phyloP scores from a whole-genome alignment of 1,140 invertebrate genomes.

The Probaryconus sp. region DNA sequence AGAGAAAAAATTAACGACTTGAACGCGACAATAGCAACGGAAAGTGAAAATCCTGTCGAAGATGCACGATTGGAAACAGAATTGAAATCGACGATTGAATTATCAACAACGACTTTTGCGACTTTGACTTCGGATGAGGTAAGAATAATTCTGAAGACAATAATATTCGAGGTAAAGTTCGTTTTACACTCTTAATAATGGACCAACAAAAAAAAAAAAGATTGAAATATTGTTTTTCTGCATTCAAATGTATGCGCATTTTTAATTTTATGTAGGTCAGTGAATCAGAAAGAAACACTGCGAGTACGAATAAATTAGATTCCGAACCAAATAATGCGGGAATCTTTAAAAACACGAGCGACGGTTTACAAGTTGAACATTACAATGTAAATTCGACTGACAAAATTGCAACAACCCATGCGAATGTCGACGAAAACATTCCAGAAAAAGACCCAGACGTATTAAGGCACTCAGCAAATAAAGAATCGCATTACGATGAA shows the following conservation, averaged over 20 bases:
- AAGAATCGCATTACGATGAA: constrained; percentile 34
- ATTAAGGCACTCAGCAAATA: constrained; percentile 39
- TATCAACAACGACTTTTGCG: constrained; percentile 38
- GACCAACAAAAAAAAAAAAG: too few species aligned
- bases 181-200: background rate
- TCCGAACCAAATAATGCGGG: constrained; percentile 22
- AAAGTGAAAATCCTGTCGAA: constrained; percentile 40
- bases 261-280: too few species aligned
- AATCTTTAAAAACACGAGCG: constrained; percentile 19
- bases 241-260: too few species aligned
- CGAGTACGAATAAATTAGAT: constrained; percentile 26
- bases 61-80: constrained; percentile 40
- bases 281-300: constrained; percentile 17
- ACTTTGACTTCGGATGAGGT: constrained; percentile 37
- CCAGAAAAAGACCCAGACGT: constrained; percentile 57
- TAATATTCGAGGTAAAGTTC: background rate
- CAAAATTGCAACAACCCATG: constrained; percentile 32
- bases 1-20: constrained; percentile 34
- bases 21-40: constrained; percentile 26
- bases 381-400: constrained; percentile 33
- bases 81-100: constrained; percentile 41
- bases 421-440: constrained; percentile 30
- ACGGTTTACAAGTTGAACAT: constrained; percentile 41
- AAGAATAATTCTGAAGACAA: constrained; percentile 17
- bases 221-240: too few species aligned